Conservation (phyloP, 1,140 invertebrate species). For the Drosophila ficusphila region DNA sequence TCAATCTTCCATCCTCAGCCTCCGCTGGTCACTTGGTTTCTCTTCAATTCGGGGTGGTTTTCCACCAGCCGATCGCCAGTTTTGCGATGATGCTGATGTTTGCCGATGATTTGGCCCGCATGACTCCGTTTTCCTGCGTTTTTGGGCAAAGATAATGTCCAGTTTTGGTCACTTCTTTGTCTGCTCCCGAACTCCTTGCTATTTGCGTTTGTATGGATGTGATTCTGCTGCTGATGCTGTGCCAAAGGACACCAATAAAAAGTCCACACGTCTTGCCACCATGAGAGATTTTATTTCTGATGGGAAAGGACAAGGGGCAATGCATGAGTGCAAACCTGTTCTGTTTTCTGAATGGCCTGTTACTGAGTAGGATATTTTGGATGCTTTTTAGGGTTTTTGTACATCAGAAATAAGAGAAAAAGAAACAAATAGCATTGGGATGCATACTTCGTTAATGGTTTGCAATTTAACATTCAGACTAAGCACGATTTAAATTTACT, state of each 20-base stretch:
- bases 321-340: slow-evolving; percentile 49
- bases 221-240: slow-evolving; percentile 44
- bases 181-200: slow-evolving; percentile 2
- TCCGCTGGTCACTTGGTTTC: slow-evolving; percentile 47
- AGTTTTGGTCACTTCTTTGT: slow-evolving; percentile 61
- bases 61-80: slow-evolving; percentile 3
- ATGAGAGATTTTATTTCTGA: slow-evolving; percentile 7
- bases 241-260: slow-evolving; percentile 82
- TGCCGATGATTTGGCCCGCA: slow-evolving; percentile 50
- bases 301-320: not conserved
- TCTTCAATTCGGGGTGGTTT: slow-evolving; percentile 43
- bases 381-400: not conserved
- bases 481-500: too few species aligned
- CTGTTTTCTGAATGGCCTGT: slow-evolving; percentile 30
- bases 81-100: slow-evolving; percentile 29
- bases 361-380: slow-evolving; percentile 1
- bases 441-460: too few species aligned
- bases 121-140: slow-evolving; percentile 26
- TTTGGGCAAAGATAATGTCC: slow-evolving; percentile 77
- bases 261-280: slow-evolving; percentile 60
- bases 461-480: too few species aligned
- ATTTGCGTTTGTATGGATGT: slow-evolving; percentile 9
- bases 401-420: not conserved
- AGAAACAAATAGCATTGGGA: too few species aligned
- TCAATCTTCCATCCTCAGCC: slow-evolving; percentile 33